Evolutionary conservation across 2,888 invertebrate genomes (phyloP).

Genomic region (Synanthedon vespiformis): DNA sequence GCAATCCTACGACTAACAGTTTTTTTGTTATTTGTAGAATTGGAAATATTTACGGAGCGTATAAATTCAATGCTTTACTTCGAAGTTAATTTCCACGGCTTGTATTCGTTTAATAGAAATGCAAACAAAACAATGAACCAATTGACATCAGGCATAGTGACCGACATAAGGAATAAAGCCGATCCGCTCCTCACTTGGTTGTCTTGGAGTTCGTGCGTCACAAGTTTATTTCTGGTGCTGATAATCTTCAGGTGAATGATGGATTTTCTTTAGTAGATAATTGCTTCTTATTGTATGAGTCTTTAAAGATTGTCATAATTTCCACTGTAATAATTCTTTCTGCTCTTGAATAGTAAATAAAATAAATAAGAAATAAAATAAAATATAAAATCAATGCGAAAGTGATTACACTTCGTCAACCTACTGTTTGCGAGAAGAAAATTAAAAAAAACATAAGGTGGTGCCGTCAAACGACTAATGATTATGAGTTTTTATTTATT

Average conservation of each 20-base stretch:
- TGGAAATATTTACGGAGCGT: constrained; percentile 29
- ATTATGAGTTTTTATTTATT: too few species aligned
- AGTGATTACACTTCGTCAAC: too few species aligned
- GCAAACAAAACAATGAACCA: constrained; percentile 35
- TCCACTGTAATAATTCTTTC: too few species aligned
- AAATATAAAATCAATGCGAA: too few species aligned
- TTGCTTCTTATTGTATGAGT: too few species aligned
- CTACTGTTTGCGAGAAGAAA: too few species aligned
- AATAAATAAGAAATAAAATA: too few species aligned
- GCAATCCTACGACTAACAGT: too few species aligned
- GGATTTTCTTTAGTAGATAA: neutral
- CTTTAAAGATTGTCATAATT: too few species aligned
- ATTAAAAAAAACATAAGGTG: too few species aligned
- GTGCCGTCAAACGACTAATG: too few species aligned
- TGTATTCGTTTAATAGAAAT: constrained; percentile 38
- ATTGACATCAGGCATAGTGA: constrained; percentile 72
- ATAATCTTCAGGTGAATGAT: constrained; percentile 69
- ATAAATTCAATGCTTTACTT: constrained; percentile 29
- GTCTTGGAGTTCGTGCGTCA: constrained; percentile 73
- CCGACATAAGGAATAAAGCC: constrained; percentile 72
- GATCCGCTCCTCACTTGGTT: constrained; percentile 71
- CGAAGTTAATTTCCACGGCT: constrained; percentile 33
- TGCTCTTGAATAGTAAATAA: too few species aligned
- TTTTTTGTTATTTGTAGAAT: constrained; percentile 25
- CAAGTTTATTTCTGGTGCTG: constrained; percentile 73